Conservation (phyloP, 2,888 invertebrate species). For the Tribolium freemani region DNA sequence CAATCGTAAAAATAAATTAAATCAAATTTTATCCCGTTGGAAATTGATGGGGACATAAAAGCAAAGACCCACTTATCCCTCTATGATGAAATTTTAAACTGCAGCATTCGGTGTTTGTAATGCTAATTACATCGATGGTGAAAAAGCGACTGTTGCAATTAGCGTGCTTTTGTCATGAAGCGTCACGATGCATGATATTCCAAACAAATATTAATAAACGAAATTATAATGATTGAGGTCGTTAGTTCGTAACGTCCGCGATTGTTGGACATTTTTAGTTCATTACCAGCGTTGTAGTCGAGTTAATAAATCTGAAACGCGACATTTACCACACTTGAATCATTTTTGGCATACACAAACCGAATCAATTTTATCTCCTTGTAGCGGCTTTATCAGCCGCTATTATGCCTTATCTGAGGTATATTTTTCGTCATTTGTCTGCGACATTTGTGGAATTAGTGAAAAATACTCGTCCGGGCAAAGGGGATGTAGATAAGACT, state of each 20-base stretch:
- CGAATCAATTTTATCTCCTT: neutral
- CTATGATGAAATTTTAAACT: neutral
- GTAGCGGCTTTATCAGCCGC: neutral
- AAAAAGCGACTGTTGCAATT: neutral
- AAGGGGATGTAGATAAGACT: conserved; percentile 6
- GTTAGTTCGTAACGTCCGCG: conserved; percentile 8
- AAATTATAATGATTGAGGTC: neutral
- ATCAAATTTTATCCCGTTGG: neutral
- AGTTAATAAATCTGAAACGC: conserved; percentile 4
- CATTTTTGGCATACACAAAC: neutral
- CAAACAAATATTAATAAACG: neutral
- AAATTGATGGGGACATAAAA: conserved; percentile 16
- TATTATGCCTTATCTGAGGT: conserved; percentile 9
- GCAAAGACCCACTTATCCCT: neutral
- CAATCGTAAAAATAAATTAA: conserved; percentile 32
- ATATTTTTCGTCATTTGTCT: conserved; percentile 9
- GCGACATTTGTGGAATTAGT: conserved; percentile 2
- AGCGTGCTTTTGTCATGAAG: neutral
- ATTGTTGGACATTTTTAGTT: conserved; percentile 23
- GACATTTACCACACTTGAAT: neutral
- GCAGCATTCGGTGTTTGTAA: neutral
- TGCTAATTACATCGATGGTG: neutral
- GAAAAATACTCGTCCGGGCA: neutral
- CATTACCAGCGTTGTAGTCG: neutral
- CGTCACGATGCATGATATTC: neutral